Conservation (phyloP, 2,113 vertebrate genomes). For the Melanocharis versteri region DNA sequence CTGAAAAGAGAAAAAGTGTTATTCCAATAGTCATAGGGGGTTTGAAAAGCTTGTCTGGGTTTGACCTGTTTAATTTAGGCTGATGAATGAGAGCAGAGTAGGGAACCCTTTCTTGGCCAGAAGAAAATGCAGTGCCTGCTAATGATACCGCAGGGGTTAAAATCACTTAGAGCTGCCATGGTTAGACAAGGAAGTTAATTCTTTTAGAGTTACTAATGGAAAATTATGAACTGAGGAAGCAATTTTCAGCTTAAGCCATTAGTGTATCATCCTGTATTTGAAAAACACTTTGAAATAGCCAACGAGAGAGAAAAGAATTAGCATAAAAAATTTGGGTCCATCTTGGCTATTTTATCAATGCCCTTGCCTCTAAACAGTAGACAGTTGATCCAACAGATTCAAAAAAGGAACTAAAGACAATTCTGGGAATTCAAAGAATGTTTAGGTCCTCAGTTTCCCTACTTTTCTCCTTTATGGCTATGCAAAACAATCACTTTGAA, state of each 20-base stretch:
- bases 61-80: background rate
- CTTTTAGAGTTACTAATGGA: background rate
- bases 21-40: background rate
- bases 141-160: background rate
- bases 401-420: background rate
- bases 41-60: background rate
- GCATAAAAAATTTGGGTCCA: background rate
- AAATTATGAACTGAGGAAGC: background rate
- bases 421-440: background rate
- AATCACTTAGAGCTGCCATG: background rate
- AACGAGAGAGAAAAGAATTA: background rate
- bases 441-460: background rate
- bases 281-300: constrained; percentile 2
- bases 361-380: background rate
- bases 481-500: background rate
- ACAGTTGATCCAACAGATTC: background rate
- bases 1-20: background rate
- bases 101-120: background rate
- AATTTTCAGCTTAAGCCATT: constrained; percentile 21
- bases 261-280: background rate
- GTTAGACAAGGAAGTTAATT: background rate
- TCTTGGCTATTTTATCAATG: background rate
- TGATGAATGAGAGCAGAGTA: background rate
- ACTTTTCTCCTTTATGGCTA: background rate
- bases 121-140: background rate